Percentiles rank a stretch among this genome's conserved stretches.
Evolutionary conservation across 2,888 invertebrate species (phyloP).

Genomic region (Agrochola lychnidis): DNA sequence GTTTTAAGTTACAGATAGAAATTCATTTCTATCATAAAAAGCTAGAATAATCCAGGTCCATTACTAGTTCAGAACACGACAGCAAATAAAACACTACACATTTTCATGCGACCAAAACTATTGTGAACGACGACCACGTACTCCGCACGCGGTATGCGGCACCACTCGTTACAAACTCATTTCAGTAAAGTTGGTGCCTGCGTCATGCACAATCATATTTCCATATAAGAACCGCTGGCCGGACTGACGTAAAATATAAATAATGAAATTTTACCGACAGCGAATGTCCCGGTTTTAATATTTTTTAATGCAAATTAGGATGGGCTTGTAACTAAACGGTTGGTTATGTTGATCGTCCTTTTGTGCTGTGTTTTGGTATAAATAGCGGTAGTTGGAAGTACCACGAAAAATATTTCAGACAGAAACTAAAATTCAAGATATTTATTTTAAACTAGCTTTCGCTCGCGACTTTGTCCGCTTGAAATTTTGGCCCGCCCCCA

Average conservation of each 20-base stretch:
- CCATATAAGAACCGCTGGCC: conserved; percentile 71
- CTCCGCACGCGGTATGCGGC: conserved; percentile 66
- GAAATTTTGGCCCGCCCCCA: too few species aligned
- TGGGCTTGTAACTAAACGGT: conserved; percentile 41
- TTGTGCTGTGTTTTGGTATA: conserved; percentile 12
- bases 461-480: too few species aligned
- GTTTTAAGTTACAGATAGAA: too few species aligned
- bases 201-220: conserved; percentile 75
- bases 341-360: conserved; percentile 22
- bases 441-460: background rate
- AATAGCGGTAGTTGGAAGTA: background rate
- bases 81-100: conserved; percentile 45
- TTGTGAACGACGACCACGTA: conserved; percentile 57
- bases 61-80: conserved; percentile 38
- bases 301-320: conserved; percentile 61
- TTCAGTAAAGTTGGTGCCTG: conserved; percentile 72
- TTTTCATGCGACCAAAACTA: conserved; percentile 53
- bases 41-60: background rate
- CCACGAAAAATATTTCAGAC: background rate
- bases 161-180: conserved; percentile 77
- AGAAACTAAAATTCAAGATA: background rate
- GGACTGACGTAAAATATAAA: conserved; percentile 71
- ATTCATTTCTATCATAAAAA: background rate
- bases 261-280: conserved; percentile 67
- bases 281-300: conserved; percentile 56